These are phyloP conservation scores for Pasiphila rectangulata DNA, from an alignment of 2,888 invertebrate species.

Conservation along the genomic window DNA sequence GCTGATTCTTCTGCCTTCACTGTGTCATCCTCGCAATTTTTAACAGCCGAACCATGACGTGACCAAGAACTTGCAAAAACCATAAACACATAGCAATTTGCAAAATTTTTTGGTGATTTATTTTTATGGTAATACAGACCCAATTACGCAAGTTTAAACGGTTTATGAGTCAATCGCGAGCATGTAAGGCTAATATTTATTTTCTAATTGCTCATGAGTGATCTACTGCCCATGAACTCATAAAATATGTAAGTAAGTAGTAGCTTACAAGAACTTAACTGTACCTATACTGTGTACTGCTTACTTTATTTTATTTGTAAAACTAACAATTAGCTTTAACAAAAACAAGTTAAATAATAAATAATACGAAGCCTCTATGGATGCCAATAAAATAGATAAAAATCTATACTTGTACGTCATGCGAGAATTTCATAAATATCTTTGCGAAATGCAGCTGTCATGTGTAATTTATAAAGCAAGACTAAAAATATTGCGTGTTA, in stretches of 20 bases:
- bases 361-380: no score
- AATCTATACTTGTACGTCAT: no score
- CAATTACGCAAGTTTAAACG: conserved; percentile 6
- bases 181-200: background rate
- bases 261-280: background rate
- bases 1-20: conserved; percentile 50
- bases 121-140: conserved; percentile 5
- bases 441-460: background rate
- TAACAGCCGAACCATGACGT: conserved; percentile 20
- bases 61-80: conserved; percentile 27
- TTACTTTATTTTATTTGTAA: no score
- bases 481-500: conserved; percentile 3
- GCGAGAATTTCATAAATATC: no score
- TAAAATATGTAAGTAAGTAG: background rate
- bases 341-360: no score
- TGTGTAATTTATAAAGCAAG: background rate
- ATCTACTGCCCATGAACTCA: background rate
- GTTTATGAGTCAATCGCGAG: background rate
- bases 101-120: conserved; percentile 6
- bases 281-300: background rate
- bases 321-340: no score
- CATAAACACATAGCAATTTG: conserved; percentile 19
- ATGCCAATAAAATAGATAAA: no score
- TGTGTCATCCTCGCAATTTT: conserved; percentile 39
- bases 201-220: background rate